phyloP scores from a whole-genome alignment of 2,888 invertebrate species.

The Neocrepidodera transversa region DNA sequence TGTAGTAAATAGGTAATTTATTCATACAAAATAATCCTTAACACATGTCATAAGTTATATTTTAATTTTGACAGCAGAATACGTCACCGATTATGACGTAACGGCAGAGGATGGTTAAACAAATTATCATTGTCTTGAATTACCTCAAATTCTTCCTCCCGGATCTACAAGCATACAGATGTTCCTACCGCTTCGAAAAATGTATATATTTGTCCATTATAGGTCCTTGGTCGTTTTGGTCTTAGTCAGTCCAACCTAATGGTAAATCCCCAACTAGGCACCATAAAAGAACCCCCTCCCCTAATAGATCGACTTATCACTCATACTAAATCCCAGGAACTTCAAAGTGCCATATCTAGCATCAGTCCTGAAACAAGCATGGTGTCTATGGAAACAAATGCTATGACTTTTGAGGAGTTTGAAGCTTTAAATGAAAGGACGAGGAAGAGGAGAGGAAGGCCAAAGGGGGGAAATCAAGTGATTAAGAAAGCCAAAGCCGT shows the following conservation, averaged over 20 bases:
- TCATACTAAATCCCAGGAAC: conserved; percentile 41
- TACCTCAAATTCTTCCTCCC: too few species aligned
- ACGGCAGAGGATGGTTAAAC: too few species aligned
- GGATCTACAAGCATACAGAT: background rate
- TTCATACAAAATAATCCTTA: too few species aligned
- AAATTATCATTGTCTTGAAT: too few species aligned
- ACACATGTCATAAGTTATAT: too few species aligned
- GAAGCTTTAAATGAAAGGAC: conserved; percentile 27
- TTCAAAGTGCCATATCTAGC: conserved; percentile 49
- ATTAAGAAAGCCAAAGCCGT: background rate
- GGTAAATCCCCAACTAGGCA: conserved; percentile 60
- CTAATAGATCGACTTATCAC: conserved; percentile 22
- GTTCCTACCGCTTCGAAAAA: background rate
- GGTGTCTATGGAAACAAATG: background rate
- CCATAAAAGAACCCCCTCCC: conserved; percentile 50
- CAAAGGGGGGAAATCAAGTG: conserved; percentile 46
- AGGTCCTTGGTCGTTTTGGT: conserved; percentile 59
- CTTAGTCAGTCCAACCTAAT: conserved; percentile 57
- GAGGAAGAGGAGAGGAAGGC: conserved; percentile 46
- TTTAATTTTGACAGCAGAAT: too few species aligned
- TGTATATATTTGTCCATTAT: background rate
- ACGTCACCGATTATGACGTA: too few species aligned
- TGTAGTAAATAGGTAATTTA: too few species aligned
- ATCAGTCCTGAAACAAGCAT: conserved; percentile 35
- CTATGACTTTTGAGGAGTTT: conserved; percentile 33